A percentile compares a stretch with the other conserved stretches of the same genome.
phyloP scores from a whole-genome alignment of 2,888 invertebrate species.

The Cheilosia grossa region DNA sequence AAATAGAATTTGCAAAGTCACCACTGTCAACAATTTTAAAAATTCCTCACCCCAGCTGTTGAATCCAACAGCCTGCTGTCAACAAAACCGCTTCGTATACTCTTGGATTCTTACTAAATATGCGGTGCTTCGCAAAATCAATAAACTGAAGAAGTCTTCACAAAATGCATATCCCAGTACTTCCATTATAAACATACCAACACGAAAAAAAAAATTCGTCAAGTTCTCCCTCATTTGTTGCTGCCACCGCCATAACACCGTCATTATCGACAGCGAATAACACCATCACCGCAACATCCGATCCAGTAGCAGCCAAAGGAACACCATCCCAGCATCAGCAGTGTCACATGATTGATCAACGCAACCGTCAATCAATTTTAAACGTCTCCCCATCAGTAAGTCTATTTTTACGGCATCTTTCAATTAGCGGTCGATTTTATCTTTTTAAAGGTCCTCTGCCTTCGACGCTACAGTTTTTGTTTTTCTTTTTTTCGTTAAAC shows the following conservation, averaged over 20 bases:
- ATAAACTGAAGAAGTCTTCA: neutral
- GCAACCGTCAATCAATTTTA: conserved; percentile 62
- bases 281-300: conserved; percentile 14
- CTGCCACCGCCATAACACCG: conserved; percentile 16
- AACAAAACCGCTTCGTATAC: no score
- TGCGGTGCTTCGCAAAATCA: neutral
- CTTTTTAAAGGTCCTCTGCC: conserved; percentile 28
- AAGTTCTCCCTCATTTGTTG: conserved; percentile 45
- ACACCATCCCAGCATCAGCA: conserved; percentile 11
- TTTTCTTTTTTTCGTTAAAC: conserved; percentile 5
- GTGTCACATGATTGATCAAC: conserved; percentile 62
- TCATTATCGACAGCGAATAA: conserved; percentile 41
- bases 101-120: neutral
- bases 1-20: no score
- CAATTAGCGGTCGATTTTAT: conserved; percentile 57
- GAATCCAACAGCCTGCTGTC: no score
- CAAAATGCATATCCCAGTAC: neutral
- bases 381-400: conserved; percentile 54
- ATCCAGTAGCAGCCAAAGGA: conserved; percentile 2
- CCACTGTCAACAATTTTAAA: no score
- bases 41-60: no score
- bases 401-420: conserved; percentile 70
- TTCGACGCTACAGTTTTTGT: conserved; percentile 7
- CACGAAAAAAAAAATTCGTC: conserved; percentile 17
- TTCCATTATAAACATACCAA: neutral